Conservation (phyloP, 2,888 invertebrate species). For the Pterobdella sp. region DNA sequence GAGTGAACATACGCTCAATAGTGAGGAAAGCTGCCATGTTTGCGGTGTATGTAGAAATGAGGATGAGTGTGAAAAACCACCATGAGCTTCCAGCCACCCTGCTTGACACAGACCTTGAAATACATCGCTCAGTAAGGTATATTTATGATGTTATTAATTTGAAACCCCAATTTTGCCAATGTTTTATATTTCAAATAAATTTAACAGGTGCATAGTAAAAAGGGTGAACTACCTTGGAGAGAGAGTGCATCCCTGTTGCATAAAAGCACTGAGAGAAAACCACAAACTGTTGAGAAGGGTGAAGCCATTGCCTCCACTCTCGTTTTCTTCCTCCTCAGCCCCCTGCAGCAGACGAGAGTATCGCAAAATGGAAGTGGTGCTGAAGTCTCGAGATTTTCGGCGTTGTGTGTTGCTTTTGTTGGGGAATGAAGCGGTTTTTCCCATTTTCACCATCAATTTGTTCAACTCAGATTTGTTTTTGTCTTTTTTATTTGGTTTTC, state of each 20-base stretch:
- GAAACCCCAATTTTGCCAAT: slow-evolving; percentile 4
- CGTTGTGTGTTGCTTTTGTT: slow-evolving; percentile 67
- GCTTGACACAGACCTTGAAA: slow-evolving; percentile 70
- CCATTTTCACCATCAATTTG: slow-evolving; percentile 1
- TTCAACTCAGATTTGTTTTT: neutral
- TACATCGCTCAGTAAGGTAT: neutral
- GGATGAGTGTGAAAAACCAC: slow-evolving; percentile 98
- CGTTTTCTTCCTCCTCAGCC: neutral
- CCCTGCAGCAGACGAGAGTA: slow-evolving; percentile 61
- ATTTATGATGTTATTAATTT: neutral
- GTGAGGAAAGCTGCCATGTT: slow-evolving; percentile 89
- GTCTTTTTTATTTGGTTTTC: neutral
- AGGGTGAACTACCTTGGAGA: slow-evolving; percentile 76
- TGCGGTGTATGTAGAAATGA: slow-evolving; percentile 96
- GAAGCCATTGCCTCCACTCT: slow-evolving; percentile 18
- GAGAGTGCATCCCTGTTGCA: slow-evolving; percentile 94
- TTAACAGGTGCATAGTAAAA: too few relatives aligned
- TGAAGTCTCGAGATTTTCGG: slow-evolving; percentile 53
- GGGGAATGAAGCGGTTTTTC: slow-evolving; percentile 32
- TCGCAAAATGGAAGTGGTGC: neutral
- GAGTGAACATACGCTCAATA: slow-evolving; percentile 88
- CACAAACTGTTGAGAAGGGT: slow-evolving; percentile 23
- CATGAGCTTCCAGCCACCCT: slow-evolving; percentile 94
- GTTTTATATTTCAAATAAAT: too few relatives aligned
- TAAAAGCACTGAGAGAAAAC: slow-evolving; percentile 62